Base-by-base conservation (phyloP, 2,888 invertebrate genomes). In the Oligia latruncula region DNA sequence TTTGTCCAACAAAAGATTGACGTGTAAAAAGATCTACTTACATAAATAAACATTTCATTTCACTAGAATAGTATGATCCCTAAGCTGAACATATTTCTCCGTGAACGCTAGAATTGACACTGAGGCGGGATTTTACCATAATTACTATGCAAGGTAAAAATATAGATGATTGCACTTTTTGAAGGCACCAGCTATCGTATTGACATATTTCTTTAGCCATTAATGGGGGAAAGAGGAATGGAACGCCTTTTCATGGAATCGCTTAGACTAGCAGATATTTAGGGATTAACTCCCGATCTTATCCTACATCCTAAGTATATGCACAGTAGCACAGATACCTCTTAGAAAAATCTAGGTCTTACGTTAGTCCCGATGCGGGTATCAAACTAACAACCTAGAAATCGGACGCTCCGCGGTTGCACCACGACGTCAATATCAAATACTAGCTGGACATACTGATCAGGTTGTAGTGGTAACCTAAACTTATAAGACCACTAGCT, bases 321-420 rank as follows among this genome's bases (percentile, higher is more conserved):
- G 29, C 29, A 62, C 60, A 62, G 13, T 29, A 15, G 46, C 6
- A 60, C n/a, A 46, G 20, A 23, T 13, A 35, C 6, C 20, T 20
- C 17, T 40, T 17, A 60, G 29, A 60, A 65, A 43, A 43, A 52
- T 74, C 70, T 71, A 75, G 71, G 52, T n/a, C 15, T n/a, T 43
- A 64, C 5, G 11, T 58, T 40, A 55, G 70, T 70, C 13, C n/a
- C 52, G 46, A 81, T 60, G 81, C 40, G 62, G 52, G 76, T 76
- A 49, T 71, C 55, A 43, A 77, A 68, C 20, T 11, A 52, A 43
- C 49, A 49, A 58, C 71, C 62, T 76, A 82, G 81, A 67, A 29
- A 68, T 77, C 43, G n/a, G 71, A 64, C 15, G 71, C 55, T 67
- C 23, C 5, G 29, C 62, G 64, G 55, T 81, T 76, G 71, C 82